Percentiles rank a stretch among this genome's conserved stretches.
These are phyloP conservation scores for Mus caroli DNA, from an alignment of 2,797 vertebrate genomes.

Conservation along the genomic window DNA sequence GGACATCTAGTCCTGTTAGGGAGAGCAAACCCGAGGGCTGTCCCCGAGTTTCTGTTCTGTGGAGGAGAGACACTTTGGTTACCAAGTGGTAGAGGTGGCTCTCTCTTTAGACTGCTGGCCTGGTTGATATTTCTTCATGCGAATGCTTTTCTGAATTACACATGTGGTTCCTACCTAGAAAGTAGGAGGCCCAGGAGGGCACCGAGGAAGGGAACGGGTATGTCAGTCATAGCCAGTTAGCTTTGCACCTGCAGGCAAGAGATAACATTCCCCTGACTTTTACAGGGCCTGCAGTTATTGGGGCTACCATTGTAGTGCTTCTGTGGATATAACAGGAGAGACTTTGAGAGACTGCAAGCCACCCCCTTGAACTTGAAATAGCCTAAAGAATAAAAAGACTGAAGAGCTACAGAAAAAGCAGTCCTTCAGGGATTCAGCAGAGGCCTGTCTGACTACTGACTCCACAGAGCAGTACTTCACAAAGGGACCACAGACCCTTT, in stretches of 20 bases:
- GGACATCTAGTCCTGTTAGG: not conserved
- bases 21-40: not conserved
- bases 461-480: not conserved
- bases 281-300: not conserved
- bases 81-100: not conserved
- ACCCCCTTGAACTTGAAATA: conserved; percentile 33
- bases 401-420: conserved; percentile 37
- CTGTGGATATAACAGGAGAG: not conserved
- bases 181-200: not conserved
- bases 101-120: not conserved
- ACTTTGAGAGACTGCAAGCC: not conserved
- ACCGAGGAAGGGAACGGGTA: not conserved
- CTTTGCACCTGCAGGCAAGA: not conserved
- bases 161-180: not conserved
- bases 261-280: not conserved
- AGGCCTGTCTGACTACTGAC: not conserved
- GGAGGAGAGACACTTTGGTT: conserved; percentile 11
- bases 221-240: not conserved
- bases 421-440: not conserved
- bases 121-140: not conserved
- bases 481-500: not conserved
- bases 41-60: not conserved
- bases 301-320: not conserved
- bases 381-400: conserved; percentile 25
- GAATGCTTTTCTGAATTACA: not conserved